Evolutionary conservation across 2,888 invertebrate species (phyloP).

Genomic region (Lamellibrachia satsuma): DNA sequence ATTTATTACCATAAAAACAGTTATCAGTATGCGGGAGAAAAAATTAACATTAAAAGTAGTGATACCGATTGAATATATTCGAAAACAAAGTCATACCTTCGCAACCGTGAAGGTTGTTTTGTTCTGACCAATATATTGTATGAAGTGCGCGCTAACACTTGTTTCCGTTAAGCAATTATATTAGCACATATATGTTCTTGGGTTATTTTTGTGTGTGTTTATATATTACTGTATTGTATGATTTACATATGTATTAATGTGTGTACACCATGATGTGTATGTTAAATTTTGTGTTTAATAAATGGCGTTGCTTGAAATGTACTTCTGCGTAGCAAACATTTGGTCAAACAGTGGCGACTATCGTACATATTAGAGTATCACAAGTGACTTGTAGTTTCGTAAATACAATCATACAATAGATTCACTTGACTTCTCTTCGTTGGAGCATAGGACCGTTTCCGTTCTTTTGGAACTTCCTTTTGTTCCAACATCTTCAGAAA

Average conservation of each 20-base stretch:
- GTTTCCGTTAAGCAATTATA: background rate
- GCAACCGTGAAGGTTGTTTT: background rate
- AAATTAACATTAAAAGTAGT: background rate
- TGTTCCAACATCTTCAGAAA: too few relatives aligned
- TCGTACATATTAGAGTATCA: background rate
- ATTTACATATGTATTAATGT: constrained; percentile 13
- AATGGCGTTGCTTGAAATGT: constrained; percentile 5
- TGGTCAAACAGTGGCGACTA: background rate
- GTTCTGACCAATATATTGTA: background rate
- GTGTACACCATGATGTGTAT: background rate
- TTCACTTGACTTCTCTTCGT: too few relatives aligned
- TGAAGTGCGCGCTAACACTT: background rate
- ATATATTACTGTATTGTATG: background rate
- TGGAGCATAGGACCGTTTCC: too few relatives aligned
- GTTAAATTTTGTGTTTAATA: background rate
- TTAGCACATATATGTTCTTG: background rate
- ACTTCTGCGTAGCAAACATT: background rate
- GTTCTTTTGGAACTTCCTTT: too few relatives aligned
- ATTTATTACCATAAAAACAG: background rate
- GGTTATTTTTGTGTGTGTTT: background rate
- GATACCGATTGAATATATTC: background rate
- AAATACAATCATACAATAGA: too few relatives aligned
- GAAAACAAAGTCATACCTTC: background rate
- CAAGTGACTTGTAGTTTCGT: background rate
- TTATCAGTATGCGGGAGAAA: background rate